A percentile compares a stretch with the other conserved stretches of the same genome.
phyloP scores from a whole-genome alignment of 2,113 vertebrate genomes.

The Eptesicus fuscus region DNA sequence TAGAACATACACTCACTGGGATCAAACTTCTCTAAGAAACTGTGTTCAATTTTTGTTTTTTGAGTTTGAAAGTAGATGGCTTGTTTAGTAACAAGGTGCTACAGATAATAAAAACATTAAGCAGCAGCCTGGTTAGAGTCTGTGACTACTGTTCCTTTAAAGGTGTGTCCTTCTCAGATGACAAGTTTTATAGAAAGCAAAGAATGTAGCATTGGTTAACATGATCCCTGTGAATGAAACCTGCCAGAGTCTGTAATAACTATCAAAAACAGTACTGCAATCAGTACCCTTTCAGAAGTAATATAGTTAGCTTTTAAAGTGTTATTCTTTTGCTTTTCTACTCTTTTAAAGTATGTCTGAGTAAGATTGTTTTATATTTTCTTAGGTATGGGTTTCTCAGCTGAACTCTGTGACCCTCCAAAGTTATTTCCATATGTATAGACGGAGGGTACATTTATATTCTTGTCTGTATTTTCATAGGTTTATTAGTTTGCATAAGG shows the following conservation, averaged over 20 bases:
- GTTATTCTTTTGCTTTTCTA: constrained; percentile 28
- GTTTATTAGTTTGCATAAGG: neutral
- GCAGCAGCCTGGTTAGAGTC: neutral
- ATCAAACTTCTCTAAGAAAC: neutral
- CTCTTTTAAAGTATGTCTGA: neutral
- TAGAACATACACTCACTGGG: neutral
- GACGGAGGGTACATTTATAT: neutral
- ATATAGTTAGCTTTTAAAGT: neutral
- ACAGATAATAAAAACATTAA: constrained; percentile 35
- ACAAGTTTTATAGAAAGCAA: neutral
- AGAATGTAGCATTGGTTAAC: neutral
- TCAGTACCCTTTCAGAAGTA: neutral
- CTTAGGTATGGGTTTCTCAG: constrained; percentile 9
- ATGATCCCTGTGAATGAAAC: neutral
- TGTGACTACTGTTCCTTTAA: neutral
- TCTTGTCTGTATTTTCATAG: neutral
- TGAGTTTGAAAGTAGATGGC: neutral
- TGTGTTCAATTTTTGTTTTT: neutral
- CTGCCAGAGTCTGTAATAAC: neutral
- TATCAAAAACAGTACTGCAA: neutral
- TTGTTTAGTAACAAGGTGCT: neutral
- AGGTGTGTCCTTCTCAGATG: neutral
- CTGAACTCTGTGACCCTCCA: neutral
- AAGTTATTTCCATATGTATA: neutral
- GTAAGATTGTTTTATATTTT: neutral